phyloP scores from a whole-genome alignment of 2,888 invertebrate species.

The Amiota communis region DNA sequence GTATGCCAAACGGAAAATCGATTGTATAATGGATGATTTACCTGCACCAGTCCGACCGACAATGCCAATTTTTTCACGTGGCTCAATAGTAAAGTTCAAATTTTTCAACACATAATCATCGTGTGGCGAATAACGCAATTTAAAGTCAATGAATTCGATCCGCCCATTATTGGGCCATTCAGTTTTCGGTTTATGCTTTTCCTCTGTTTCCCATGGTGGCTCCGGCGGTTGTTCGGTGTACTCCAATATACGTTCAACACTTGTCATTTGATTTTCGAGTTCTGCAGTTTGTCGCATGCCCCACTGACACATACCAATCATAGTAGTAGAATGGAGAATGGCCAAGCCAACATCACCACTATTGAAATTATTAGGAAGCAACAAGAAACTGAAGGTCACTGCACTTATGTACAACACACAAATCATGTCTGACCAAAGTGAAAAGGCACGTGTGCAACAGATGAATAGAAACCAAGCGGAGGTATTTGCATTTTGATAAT shows the following conservation, averaged over 20 bases:
- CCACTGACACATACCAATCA: slow-evolving; percentile 86
- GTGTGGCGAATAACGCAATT: slow-evolving; percentile 80
- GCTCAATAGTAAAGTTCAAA: slow-evolving; percentile 78
- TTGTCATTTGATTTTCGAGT: slow-evolving; percentile 86
- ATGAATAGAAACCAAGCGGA: slow-evolving; percentile 88
- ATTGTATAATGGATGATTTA: slow-evolving; percentile 87
- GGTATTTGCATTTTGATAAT: slow-evolving; percentile 79
- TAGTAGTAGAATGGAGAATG: slow-evolving; percentile 81
- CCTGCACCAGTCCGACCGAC: slow-evolving; percentile 93
- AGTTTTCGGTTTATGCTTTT: slow-evolving; percentile 70
- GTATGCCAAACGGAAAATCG: slow-evolving; percentile 87
- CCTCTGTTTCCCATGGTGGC: slow-evolving; percentile 74
- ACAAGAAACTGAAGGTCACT: slow-evolving; percentile 89
- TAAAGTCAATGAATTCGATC: slow-evolving; percentile 80
- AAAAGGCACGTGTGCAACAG: slow-evolving; percentile 92
- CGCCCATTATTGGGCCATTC: slow-evolving; percentile 82
- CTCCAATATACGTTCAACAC: slow-evolving; percentile 88
- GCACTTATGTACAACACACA: slow-evolving; percentile 88
- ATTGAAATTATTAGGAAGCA: slow-evolving; percentile 74
- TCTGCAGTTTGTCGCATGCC: slow-evolving; percentile 91
- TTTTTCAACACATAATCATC: slow-evolving; percentile 83
- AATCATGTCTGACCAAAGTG: slow-evolving; percentile 91
- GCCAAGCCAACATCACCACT: slow-evolving; percentile 82
- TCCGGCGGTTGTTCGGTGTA: slow-evolving; percentile 83
- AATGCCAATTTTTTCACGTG: slow-evolving; percentile 81